Evolutionary conservation across 2,113 vertebrate genomes (phyloP), one percentile per base, ranked within the genome.

Genomic region (Lepus timidus): DNA sequence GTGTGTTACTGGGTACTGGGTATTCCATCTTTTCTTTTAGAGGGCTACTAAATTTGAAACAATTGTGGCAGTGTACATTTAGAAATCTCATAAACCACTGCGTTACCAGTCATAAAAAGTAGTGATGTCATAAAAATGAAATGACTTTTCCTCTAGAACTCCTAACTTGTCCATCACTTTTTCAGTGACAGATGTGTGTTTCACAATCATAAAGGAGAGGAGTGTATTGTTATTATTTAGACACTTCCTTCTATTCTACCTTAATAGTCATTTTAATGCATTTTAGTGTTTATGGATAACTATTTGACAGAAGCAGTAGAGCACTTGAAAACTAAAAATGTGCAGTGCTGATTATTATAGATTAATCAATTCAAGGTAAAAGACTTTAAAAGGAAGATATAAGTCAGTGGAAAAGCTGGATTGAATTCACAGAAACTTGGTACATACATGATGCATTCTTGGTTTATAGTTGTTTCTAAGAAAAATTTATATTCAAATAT

Each of bases 231-330:
- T 49, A 22, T 19, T 68, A 29, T 36, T 55, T 73, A 95, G 33
- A 1, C 39, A 61, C 75, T 86, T 91, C 58, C 23, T 86, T 86
- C 25, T 51, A 62, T 74, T 81, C 74, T 44, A 33, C 62, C 22
- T 76, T 70, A 74, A 64, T 70, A 70, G 51, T 74, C 64, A 75
- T 93, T 81, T 85, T 85, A 76, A 92, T 64, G 58, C 33, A 86
- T 82, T 74, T 89, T 88, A 78, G 22, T 96, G 52, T 88, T 94
- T 75, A 74, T 70, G 70, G 49, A 58, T 92, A 93, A 76, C 76
- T 91, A 11, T 85, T 91, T 96, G 79, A 76, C 68, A 94, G 84
- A 68, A 92, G 14, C 29, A 85, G 1, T 85, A 12, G 44, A 80
- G 33, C 17, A 51, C n/a, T 44, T 93, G 76, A 80, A 90, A 96